A percentile compares a stretch with the other conserved stretches of the same genome.
phyloP scores from a whole-genome alignment of 2,888 invertebrate genomes.

The Fabriciana adippe region DNA sequence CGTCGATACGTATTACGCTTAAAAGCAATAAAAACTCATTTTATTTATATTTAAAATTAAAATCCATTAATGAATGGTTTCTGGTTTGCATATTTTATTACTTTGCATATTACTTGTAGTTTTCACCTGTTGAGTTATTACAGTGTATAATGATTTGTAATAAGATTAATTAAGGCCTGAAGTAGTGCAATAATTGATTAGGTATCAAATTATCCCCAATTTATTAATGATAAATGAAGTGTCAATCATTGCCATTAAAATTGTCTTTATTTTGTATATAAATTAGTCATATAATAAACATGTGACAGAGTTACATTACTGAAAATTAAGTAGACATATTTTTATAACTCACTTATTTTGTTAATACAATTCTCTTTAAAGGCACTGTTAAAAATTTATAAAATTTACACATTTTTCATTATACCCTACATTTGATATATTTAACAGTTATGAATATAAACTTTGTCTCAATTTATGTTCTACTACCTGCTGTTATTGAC shows the following conservation, averaged over 20 bases:
- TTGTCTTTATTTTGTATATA: neutral
- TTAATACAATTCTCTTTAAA: too few species aligned
- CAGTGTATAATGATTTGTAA: neutral
- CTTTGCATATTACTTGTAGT: neutral
- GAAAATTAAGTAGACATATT: too few species aligned
- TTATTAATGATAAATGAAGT: neutral
- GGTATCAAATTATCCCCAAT: neutral
- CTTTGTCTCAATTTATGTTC: too few species aligned
- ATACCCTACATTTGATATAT: too few species aligned
- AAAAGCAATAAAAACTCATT: neutral
- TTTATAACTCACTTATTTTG: too few species aligned
- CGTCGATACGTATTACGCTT: neutral
- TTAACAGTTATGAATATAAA: too few species aligned
- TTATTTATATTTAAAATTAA: conserved; percentile 1
- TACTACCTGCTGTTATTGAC: too few species aligned
- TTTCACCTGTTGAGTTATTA: neutral
- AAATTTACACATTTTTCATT: too few species aligned
- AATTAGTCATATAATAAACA: too few species aligned
- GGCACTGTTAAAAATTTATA: too few species aligned
- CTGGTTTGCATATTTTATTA: neutral
- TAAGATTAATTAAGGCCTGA: conserved; percentile 8
- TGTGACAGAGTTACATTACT: too few species aligned
- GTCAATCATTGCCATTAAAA: neutral
- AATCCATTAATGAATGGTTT: neutral
- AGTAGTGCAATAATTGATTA: conserved; percentile 21